A percentile compares a stretch with the other conserved stretches of the same genome.
Evolutionary conservation across 2,888 invertebrate genomes (phyloP).

Genomic region (Argyra leucocephala): DNA sequence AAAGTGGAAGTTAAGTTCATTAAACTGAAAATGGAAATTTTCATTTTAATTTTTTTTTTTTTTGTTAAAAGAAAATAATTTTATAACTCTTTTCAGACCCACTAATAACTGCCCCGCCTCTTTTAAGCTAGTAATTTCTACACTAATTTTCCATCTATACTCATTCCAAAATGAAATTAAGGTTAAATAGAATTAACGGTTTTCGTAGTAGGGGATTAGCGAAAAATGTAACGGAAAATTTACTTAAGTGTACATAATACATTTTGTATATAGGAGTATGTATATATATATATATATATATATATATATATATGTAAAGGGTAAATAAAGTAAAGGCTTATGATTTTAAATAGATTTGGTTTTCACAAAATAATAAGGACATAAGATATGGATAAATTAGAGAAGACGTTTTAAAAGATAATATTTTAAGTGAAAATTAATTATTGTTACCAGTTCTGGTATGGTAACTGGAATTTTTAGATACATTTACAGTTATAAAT

Average conservation of each 20-base stretch:
- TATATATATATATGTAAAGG: neutral
- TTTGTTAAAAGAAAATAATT: neutral
- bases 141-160: neutral
- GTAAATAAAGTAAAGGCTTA: neutral
- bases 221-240: neutral
- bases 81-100: too few species aligned
- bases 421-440: too few species aligned
- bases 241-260: too few species aligned
- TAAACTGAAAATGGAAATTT: conserved; percentile 1
- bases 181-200: neutral
- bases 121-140: neutral
- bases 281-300: too few species aligned
- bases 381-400: too few species aligned
- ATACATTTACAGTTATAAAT: too few species aligned
- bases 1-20: neutral
- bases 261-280: too few species aligned
- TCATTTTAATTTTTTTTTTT: neutral
- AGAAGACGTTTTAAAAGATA: too few species aligned
- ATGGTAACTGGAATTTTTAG: too few species aligned
- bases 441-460: too few species aligned
- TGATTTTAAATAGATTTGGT: neutral
- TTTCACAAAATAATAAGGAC: too few species aligned
- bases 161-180: neutral
- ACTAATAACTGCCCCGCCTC: too few species aligned
- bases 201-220: neutral